Base-by-base conservation (phyloP, 2,113 vertebrate species). In the Rhodinocichla rosea region DNA sequence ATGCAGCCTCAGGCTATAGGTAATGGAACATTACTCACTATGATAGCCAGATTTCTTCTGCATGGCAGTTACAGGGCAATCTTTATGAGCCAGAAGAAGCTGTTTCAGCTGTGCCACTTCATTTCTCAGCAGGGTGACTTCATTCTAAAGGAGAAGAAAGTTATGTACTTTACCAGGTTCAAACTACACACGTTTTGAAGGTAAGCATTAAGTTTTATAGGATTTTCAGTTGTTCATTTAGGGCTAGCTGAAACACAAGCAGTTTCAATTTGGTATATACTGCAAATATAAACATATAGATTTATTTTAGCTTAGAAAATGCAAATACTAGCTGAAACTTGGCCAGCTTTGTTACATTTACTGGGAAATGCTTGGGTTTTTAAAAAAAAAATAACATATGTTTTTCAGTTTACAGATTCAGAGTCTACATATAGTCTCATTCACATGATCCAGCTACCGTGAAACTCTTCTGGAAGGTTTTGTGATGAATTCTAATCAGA, bases 81-180 rank as follows among this genome's bases (percentile, higher is more conserved):
- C 99, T 99, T 99, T 99, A 99, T 99, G 99, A 99, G 99, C 99
- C 98, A 99, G 98, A 97, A 99, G 99, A 98, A 99, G 99, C 99
- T 99, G 99, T 98, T 99, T 99, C 98, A 99, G 99, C 98, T 99
- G 99, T 97, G 99, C 99, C 98, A 99, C 99, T 98, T 99, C 99
- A 98, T 98, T 99, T 98, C 99, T 99, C 99, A 99, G 99, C 98
- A 99, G 98, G 98, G 99, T 99, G 98, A 99, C 99, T 99, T 99
- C 99, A 97, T 97, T 99, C 99, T 99, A 97, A 96, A 97, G 97
- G 97, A 97, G 96, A 97, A 98, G 95, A 97, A 98, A 98, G 96
- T 98, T 97, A 96, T 59, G 42, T 96, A 98, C 95, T 97, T 98
- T 97, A 98, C 83, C 83, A 96, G 68, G 92, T 89, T 96, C 96